phyloP scores from a whole-genome alignment of 2,113 vertebrate genomes.

The Athene noctua region DNA sequence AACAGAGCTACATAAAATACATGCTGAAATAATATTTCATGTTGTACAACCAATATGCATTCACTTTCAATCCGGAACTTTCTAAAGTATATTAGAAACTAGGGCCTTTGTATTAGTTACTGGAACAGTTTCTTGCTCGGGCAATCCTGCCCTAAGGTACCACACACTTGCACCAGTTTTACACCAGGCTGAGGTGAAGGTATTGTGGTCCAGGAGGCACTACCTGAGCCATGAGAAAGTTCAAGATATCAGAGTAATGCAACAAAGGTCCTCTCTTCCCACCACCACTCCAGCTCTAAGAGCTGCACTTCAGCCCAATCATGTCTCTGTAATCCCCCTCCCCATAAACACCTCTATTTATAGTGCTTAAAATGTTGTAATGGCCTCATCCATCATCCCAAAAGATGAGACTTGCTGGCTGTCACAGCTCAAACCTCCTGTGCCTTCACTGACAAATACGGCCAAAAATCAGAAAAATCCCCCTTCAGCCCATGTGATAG shows the following conservation, averaged over 20 bases:
- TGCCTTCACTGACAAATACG: background rate
- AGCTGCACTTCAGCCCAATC: background rate
- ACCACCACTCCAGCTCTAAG: background rate
- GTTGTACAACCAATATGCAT: background rate
- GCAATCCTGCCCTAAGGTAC: background rate
- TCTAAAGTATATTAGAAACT: background rate
- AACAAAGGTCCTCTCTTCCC: background rate
- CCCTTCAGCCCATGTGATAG: rapidly evolving
- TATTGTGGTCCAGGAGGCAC: background rate
- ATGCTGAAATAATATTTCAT: background rate
- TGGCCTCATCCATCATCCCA: background rate
- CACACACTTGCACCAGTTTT: rapidly evolving
- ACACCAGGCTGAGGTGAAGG: background rate
- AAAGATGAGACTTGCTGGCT: background rate
- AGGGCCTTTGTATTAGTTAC: background rate
- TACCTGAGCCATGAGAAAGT: background rate
- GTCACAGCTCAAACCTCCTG: background rate
- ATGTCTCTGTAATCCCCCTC: background rate
- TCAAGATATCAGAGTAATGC: background rate
- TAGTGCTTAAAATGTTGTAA: background rate
- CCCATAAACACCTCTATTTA: background rate
- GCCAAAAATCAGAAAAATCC: background rate
- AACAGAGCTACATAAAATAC: background rate
- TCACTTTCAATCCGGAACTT: background rate
- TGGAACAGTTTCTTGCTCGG: background rate